Evolutionary conservation across 2,113 vertebrate species (phyloP).

Genomic region (Mirza zaza): DNA sequence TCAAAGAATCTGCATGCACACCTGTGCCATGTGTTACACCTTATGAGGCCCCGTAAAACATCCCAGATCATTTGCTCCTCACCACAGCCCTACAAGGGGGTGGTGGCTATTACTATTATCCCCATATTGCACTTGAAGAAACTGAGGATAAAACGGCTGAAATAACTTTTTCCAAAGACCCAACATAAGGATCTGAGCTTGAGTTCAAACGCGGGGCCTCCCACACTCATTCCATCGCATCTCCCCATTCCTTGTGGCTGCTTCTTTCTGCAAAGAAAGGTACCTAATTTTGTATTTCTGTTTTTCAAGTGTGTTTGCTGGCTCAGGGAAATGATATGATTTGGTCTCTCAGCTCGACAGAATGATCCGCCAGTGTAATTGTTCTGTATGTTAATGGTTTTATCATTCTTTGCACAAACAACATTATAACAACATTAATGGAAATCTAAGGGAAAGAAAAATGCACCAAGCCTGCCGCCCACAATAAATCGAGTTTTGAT

Average conservation of each 20-base stretch:
- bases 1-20: background rate
- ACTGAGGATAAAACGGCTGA: background rate
- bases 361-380: conserved; percentile 45
- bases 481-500: conserved; percentile 35
- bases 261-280: background rate
- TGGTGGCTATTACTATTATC: background rate
- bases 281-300: background rate
- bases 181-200: conserved; percentile 27
- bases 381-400: conserved; percentile 28
- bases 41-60: background rate
- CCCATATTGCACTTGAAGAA: background rate
- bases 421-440: conserved; percentile 48
- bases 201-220: background rate
- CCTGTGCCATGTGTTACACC: background rate
- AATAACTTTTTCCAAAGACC: background rate
- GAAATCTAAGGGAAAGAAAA: conserved; percentile 51
- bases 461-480: background rate
- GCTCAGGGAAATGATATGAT: conserved; percentile 26
- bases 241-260: background rate
- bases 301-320: conserved; percentile 30
- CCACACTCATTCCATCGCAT: background rate
- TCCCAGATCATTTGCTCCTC: background rate
- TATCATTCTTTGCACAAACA: conserved; percentile 55
- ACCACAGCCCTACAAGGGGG: background rate
- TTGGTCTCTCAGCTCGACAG: conserved; percentile 38